These are phyloP conservation scores for Poecilia picta DNA, from an alignment of 2,797 vertebrate genomes.

Conservation along the genomic window DNA sequence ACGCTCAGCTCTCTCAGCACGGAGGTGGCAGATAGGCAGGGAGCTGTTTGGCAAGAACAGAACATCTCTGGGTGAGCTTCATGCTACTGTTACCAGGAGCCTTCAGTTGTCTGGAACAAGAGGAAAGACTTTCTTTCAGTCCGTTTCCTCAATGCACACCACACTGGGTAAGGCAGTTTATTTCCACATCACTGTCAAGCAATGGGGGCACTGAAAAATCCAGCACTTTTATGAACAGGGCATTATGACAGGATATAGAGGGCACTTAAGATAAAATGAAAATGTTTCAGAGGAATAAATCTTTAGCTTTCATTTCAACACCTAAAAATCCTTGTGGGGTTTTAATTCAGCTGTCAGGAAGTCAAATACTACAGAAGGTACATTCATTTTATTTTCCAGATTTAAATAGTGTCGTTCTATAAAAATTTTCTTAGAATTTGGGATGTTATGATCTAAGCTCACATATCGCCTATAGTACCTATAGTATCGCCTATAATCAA, in stretches of 20 bases:
- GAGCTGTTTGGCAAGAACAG: constrained; percentile 46
- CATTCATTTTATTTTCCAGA: background rate
- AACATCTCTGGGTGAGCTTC: constrained; percentile 27
- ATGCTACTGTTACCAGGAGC: constrained; percentile 7
- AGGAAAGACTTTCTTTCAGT: constrained; percentile 2
- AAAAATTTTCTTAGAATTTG: background rate
- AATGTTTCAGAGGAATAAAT: background rate
- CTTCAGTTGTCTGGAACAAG: constrained; percentile 11
- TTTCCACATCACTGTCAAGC: background rate
- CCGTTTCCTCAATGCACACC: background rate
- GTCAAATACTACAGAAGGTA: background rate
- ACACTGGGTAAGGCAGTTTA: background rate
- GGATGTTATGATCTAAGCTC: background rate
- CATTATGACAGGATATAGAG: background rate
- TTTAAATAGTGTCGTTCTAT: background rate
- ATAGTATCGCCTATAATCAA: background rate
- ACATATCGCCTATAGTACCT: background rate
- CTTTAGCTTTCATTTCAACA: background rate
- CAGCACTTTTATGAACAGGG: background rate
- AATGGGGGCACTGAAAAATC: background rate
- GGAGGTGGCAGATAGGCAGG: constrained; percentile 38
- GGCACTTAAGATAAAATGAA: background rate
- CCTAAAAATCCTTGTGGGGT: background rate
- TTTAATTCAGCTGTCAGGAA: background rate
- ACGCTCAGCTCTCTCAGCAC: constrained; percentile 35